These are phyloP conservation scores for Erinaceus europaeus DNA, from an alignment of 2,113 vertebrate genomes.

Conservation along the genomic window DNA sequence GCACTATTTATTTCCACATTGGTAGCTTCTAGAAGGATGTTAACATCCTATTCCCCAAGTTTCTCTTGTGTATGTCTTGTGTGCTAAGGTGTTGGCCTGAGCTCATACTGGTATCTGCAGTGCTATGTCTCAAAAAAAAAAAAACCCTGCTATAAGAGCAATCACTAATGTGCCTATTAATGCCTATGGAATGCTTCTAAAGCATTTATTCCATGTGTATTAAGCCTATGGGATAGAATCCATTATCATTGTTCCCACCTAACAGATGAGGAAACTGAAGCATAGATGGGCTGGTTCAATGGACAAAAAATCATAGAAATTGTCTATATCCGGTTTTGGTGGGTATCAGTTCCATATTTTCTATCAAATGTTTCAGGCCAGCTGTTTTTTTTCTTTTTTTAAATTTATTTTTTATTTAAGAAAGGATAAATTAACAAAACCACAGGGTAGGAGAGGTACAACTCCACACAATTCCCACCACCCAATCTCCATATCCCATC, in stretches of 20 bases:
- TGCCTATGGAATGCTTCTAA: background rate
- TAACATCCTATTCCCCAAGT: background rate
- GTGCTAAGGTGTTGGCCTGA: background rate
- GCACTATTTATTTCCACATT: background rate
- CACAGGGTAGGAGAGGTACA: too few relatives aligned
- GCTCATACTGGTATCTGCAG: background rate
- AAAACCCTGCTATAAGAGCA: background rate
- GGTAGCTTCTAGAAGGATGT: background rate
- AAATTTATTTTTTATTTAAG: too few relatives aligned
- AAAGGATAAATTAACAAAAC: too few relatives aligned
- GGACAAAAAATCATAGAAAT: background rate
- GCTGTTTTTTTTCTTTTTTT: too few relatives aligned
- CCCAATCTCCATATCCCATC: too few relatives aligned
- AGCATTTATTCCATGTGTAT: background rate
- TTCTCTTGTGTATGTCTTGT: background rate
- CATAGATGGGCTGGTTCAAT: background rate
- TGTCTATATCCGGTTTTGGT: background rate
- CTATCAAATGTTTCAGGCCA: background rate
- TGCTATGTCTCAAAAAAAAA: too few relatives aligned
- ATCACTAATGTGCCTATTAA: background rate
- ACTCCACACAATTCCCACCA: too few relatives aligned
- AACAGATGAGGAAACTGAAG: too few relatives aligned
- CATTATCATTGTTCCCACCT: background rate
- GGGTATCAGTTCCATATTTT: background rate
- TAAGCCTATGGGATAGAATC: background rate